A percentile compares a stretch with the other conserved stretches of the same genome.
Conservation (phyloP, 2,797 vertebrate species). For the Pachyuromys duprasi region DNA sequence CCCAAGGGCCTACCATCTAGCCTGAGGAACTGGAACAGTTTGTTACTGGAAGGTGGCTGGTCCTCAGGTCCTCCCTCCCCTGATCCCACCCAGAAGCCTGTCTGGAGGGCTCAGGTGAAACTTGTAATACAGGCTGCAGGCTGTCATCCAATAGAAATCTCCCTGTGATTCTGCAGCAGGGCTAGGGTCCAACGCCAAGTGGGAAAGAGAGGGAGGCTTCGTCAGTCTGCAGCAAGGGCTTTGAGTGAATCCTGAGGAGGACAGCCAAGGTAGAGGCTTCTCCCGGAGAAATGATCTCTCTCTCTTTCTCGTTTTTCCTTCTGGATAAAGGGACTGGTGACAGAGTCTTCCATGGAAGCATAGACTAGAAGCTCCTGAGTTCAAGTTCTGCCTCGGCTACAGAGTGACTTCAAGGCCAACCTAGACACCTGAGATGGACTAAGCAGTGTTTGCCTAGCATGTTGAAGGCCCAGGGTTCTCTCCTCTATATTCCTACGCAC, state of each 20-base stretch:
- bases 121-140: background rate
- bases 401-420: background rate
- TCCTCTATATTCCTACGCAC: background rate
- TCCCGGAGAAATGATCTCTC: too few species aligned
- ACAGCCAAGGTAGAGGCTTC: background rate
- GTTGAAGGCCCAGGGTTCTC: background rate
- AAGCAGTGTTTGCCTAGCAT: background rate
- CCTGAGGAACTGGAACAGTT: background rate
- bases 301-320: background rate
- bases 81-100: background rate
- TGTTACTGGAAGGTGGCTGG: accelerated
- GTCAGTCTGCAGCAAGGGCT: background rate
- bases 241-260: background rate
- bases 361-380: background rate
- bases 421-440: background rate
- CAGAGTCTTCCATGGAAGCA: too few species aligned
- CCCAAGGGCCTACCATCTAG: background rate
- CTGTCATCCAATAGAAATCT: background rate
- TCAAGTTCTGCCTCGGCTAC: background rate
- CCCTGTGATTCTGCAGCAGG: background rate
- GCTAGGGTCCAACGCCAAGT: accelerated
- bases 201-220: too few species aligned
- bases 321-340: background rate
- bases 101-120: background rate
- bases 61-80: background rate